phyloP scores from a whole-genome alignment of 2,888 invertebrate genomes.

The Oxytorus armatus region DNA sequence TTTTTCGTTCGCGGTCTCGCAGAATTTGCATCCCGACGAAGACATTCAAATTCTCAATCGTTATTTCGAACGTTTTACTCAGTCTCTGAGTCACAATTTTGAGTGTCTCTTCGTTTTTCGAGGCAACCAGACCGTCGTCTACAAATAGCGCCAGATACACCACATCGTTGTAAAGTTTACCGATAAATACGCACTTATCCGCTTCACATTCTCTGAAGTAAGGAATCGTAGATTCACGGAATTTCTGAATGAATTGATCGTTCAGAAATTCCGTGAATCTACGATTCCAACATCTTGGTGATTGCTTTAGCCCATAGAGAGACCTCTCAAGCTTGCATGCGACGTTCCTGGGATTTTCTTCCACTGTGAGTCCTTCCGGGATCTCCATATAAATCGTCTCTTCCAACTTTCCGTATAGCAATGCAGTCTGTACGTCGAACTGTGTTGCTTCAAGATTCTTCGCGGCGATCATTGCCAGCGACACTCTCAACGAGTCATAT shows the following conservation, averaged over 20 bases:
- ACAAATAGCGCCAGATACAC: too few species aligned
- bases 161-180: too few species aligned
- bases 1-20: too few species aligned
- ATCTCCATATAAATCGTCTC: conserved; percentile 43
- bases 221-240: conserved; percentile 14
- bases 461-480: conserved; percentile 47
- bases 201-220: too few species aligned
- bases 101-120: too few species aligned
- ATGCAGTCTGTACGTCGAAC: background rate
- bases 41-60: too few species aligned
- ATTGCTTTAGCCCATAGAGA: conserved; percentile 41
- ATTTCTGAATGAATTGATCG: too few species aligned
- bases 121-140: too few species aligned
- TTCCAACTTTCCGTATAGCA: background rate
- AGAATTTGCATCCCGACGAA: too few species aligned
- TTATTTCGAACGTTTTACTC: too few species aligned
- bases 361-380: conserved; percentile 17
- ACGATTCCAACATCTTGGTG: conserved; percentile 29
- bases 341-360: background rate
- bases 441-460: conserved; percentile 44
- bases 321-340: too few species aligned
- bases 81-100: too few species aligned
- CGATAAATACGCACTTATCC: background rate
- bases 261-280: conserved; percentile 17
- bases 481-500: conserved; percentile 60